Percentiles rank a stretch among this genome's conserved stretches.
These are phyloP conservation scores for Limosa lapponica DNA, from an alignment of 2,797 vertebrate genomes.

Conservation along the genomic window DNA sequence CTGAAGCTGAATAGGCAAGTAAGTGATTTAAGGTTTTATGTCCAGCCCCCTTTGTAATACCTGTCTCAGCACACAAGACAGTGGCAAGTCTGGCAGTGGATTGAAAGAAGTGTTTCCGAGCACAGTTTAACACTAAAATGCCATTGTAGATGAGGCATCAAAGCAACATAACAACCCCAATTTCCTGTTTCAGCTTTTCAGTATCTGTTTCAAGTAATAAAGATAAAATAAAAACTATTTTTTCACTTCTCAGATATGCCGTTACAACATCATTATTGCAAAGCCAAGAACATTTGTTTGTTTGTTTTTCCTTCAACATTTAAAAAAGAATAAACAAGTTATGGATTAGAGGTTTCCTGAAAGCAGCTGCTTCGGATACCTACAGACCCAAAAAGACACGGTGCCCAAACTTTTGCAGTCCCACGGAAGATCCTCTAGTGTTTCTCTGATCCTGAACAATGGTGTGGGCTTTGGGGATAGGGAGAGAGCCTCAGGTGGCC, in stretches of 20 bases:
- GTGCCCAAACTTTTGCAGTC: not conserved
- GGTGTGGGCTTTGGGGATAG: accelerated
- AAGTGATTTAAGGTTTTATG: not conserved
- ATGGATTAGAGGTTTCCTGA: not conserved
- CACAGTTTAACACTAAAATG: not conserved
- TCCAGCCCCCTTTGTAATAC: not conserved
- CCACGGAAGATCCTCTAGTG: accelerated
- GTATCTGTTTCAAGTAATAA: not conserved
- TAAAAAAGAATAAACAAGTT: not conserved
- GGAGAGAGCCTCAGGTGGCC: accelerated
- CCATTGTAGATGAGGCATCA: not conserved
- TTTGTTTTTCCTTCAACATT: not conserved
- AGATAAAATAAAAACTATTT: not conserved
- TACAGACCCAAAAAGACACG: not conserved
- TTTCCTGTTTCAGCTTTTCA: not conserved
- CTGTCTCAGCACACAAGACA: not conserved
- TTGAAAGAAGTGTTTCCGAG: not conserved
- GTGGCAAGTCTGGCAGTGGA: not conserved
- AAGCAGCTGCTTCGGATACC: not conserved
- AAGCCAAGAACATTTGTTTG: not conserved
- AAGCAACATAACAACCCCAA: not conserved
- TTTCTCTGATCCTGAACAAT: not conserved
- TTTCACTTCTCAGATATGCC: not conserved
- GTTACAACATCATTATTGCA: not conserved
- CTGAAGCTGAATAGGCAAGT: not conserved